A percentile compares a stretch with the other conserved stretches of the same genome.
Evolutionary conservation across 2,888 invertebrate genomes (phyloP).

Genomic region (Reticulitermes lucifugus): DNA sequence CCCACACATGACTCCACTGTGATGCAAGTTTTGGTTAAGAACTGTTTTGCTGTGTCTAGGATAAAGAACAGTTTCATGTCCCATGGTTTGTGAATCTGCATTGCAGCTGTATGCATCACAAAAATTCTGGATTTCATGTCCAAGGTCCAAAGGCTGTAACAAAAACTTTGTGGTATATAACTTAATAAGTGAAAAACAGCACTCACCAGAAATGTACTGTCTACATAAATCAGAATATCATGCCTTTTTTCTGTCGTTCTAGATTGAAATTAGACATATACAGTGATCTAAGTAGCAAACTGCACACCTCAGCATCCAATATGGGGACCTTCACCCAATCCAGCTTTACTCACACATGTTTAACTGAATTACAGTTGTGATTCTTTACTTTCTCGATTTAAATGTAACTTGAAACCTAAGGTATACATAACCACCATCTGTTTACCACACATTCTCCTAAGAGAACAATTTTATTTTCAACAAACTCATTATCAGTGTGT

Average conservation of each 20-base stretch:
- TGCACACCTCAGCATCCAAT: not conserved
- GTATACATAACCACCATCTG: no score
- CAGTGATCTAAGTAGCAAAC: not conserved
- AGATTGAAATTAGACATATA: no score
- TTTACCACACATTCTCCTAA: no score
- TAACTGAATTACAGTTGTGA: no score
- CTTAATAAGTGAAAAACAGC: no score
- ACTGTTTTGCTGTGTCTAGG: not conserved
- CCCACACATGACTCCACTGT: not conserved
- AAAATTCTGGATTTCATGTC: not conserved
- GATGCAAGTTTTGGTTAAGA: not conserved
- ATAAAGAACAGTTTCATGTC: not conserved
- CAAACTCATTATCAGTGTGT: no score
- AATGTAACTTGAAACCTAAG: not conserved
- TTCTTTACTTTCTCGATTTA: no score
- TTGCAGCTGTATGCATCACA: not conserved
- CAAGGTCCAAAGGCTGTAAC: constrained; percentile 19
- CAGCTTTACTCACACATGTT: no score
- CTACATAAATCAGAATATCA: not conserved
- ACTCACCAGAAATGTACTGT: no score
- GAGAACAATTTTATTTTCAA: no score
- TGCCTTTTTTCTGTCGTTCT: not conserved
- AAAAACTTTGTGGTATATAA: not conserved
- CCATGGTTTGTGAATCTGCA: no score
- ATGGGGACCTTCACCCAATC: no score